A percentile compares a stretch with the other conserved stretches of the same genome.
Evolutionary conservation across 2,113 vertebrate species (phyloP).

Genomic region (Syngnathus typhle): DNA sequence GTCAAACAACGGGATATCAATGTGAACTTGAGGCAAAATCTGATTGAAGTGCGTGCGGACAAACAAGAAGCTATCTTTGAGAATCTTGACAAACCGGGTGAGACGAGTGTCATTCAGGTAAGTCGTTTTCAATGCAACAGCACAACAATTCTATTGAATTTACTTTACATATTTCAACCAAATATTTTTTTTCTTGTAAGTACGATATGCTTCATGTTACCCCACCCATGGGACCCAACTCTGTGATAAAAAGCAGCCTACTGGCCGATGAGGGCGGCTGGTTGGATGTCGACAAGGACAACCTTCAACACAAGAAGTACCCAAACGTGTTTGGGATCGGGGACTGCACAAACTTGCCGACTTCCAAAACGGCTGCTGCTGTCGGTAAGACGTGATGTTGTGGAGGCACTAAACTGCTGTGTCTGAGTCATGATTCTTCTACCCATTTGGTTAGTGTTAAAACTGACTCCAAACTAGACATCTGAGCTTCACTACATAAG

Average conservation of each 20-base stretch:
- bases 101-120: constrained; percentile 80
- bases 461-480: no score
- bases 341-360: constrained; percentile 93
- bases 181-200: constrained; percentile 52
- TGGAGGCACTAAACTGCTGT: background rate
- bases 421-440: background rate
- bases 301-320: constrained; percentile 85
- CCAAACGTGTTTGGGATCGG: constrained; percentile 94
- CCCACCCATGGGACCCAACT: constrained; percentile 88
- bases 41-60: constrained; percentile 87
- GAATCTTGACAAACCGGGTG: constrained; percentile 85
- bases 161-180: background rate
- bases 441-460: background rate
- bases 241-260: constrained; percentile 74
- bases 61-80: constrained; percentile 91
- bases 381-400: constrained; percentile 71
- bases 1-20: constrained; percentile 74
- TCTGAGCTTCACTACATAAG: no score
- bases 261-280: constrained; percentile 80
- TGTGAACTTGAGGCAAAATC: constrained; percentile 83
- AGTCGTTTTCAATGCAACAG: no score
- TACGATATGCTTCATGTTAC: constrained; percentile 98
- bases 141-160: background rate
- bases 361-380: constrained; percentile 87
- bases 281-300: constrained; percentile 86